Base-by-base conservation (phyloP, 2,797 vertebrate species). In the Pygocentrus nattereri region DNA sequence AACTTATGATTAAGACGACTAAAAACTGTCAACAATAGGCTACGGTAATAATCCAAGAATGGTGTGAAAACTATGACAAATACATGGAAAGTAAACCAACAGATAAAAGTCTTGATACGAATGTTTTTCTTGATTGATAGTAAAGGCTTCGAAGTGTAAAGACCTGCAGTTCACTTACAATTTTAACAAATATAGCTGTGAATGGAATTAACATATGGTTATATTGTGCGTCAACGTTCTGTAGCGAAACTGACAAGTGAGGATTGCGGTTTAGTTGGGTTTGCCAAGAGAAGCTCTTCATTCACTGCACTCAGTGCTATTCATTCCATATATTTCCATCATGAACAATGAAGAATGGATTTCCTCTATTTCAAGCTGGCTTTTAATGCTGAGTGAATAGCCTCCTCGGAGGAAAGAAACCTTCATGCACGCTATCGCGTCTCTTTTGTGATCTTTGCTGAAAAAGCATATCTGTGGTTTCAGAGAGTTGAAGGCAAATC, bases 381-480 rank as follows among this genome's bases (percentile, higher is more conserved):
- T n/a, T 56, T 56, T 18, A n/a, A 25, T 21, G 27, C 8, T 31
- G 56, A 47, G 16, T 41, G 58, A 49, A 47, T 47, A 56, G 44
- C n/a, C 59, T 19, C 11, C 16, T 19, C 4, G 41, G 38, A 71
- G 59, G 10, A 78, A 50, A 27, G 50, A 31, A 19, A 3, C 50
- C 27, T 27, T 52, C 44, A 50, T 27, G 30, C 21, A 5, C 16
- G 7, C 21, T 31, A 19, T 67, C 65, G 41, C 65, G 61, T 59
- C 54, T 68, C 73, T 59, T 69, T 74, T 62, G 16, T 84, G 41
- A 52, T 58, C 49, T 82, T 65, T 71, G 61, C 23, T 31, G 49
- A 15, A 69, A 6, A 27, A 72, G 44, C 72, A 56, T 67, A 74
- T 5, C 62, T 80, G 61, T 68, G 85, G 73, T 67, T 74, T 80